Evolutionary conservation across 2,113 vertebrate species (phyloP).

Genomic region (Podarcis cretensis): DNA sequence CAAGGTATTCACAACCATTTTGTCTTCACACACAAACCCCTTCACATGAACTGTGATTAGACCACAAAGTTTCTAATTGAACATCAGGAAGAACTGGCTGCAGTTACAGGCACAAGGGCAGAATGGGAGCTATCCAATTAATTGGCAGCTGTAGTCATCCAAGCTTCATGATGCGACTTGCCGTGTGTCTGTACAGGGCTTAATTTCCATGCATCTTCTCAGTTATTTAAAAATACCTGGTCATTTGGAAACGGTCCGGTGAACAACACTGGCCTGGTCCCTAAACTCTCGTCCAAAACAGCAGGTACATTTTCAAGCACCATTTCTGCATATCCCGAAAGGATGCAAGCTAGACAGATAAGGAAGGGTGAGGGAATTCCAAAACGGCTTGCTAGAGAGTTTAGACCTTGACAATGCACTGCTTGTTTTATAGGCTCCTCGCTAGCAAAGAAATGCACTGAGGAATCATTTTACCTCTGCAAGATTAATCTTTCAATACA

Average conservation of each 20-base stretch:
- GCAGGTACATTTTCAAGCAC: background rate
- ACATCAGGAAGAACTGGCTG: background rate
- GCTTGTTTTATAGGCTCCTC: background rate
- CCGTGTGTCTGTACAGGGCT: too few relatives aligned
- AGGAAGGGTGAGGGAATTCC: constrained; percentile 3
- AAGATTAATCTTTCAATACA: background rate
- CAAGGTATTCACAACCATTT: too few relatives aligned
- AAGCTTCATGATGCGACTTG: background rate
- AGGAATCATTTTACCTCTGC: constrained; percentile 23
- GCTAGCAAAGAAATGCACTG: background rate
- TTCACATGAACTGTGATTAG: too few relatives aligned
- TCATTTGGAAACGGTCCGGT: background rate
- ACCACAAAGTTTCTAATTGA: too few relatives aligned
- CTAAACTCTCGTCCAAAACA: background rate
- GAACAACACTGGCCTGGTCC: background rate
- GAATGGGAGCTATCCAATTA: background rate
- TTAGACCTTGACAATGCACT: background rate
- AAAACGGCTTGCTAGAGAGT: constrained; percentile 4
- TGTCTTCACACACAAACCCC: too few relatives aligned
- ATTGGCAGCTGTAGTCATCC: background rate
- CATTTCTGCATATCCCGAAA: background rate
- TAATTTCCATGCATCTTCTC: background rate
- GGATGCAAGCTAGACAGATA: background rate
- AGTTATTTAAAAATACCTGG: background rate
- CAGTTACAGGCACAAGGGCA: background rate